A percentile compares a stretch with the other conserved stretches of the same genome.
Evolutionary conservation across 1,140 invertebrate genomes (phyloP).

Genomic region (Akabosia matsudoensis): DNA sequence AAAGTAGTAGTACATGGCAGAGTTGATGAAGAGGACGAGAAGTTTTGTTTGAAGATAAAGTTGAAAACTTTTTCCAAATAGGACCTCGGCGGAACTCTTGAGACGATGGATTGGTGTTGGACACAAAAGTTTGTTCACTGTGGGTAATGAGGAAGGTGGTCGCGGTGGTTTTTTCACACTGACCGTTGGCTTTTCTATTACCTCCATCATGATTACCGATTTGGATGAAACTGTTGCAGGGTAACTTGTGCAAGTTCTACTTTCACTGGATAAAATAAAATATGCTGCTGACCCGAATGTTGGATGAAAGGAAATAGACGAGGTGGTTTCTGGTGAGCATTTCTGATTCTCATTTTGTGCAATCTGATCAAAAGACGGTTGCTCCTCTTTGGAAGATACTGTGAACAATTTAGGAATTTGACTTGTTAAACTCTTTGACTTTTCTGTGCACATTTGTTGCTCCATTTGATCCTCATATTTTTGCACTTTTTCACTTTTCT

Average conservation of each 20-base stretch:
- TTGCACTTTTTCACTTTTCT: neutral
- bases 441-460: neutral
- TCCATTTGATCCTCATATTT: neutral
- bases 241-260: neutral
- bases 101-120: neutral
- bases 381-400: neutral
- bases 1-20: constrained; percentile 8
- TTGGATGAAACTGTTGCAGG: neutral
- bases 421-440: neutral
- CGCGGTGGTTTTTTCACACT: neutral
- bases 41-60: constrained; percentile 12
- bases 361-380: neutral
- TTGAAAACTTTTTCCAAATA: constrained; percentile 6
- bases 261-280: neutral
- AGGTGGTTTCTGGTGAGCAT: neutral
- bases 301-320: neutral
- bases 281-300: neutral
- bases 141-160: neutral
- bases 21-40: constrained; percentile 13
- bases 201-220: neutral
- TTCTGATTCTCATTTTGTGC: neutral
- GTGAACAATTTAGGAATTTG: neutral
- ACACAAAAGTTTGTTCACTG: neutral
- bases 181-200: neutral
- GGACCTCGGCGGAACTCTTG: constrained; percentile 2